Base-by-base conservation (phyloP, 2,888 invertebrate species). In the Xestobium rufovillosum region DNA sequence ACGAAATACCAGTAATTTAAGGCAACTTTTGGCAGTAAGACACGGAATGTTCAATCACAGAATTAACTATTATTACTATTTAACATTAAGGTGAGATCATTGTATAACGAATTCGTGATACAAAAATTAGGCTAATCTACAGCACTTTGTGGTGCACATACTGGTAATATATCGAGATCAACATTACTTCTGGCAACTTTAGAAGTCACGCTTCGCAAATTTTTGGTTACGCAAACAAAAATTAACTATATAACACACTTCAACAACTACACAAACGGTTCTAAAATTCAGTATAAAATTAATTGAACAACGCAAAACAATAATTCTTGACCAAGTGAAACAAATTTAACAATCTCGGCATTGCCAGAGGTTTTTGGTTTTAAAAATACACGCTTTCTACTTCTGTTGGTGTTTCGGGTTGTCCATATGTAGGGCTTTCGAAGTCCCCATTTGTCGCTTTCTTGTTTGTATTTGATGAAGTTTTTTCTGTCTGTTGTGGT, bases 331-430 rank as follows among this genome's bases (percentile, higher is more conserved):
- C 47, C 44, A 49, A 25, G 45, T 39, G 39, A 36, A 47, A 44
- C 44, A 46, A 31, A 36, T n/a, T n/a, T n/a, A 42, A 42, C 36
- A 42, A 40, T 34, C 27, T 26, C 26, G 16, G 17, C n/a, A 8
- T 23, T 23, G 23, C 8, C 23, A 23, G n/a, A 11, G n/a, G n/a
- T 11, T 27, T 10, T 27, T 8, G 10, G 14, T 23, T 14, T 56
- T 52, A 63, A 45, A 65, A 66, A 45, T 66, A 62, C 14, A 65
- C 52, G 43, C 58, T 61, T 19, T 66, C 65, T 11, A 66, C 64
- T 48, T 66, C 66, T 26, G 65, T 66, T 3, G 67, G 66, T 8
- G 66, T 66, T 42, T 66, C 63, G 1, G 67, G 66, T 39, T 66
- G 66, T 13, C 59, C 60, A 39, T 66, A 64, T 29, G 55, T 53